Evolutionary conservation across 1,140 invertebrate genomes (phyloP).

Genomic region (Drosophila biarmipes): DNA sequence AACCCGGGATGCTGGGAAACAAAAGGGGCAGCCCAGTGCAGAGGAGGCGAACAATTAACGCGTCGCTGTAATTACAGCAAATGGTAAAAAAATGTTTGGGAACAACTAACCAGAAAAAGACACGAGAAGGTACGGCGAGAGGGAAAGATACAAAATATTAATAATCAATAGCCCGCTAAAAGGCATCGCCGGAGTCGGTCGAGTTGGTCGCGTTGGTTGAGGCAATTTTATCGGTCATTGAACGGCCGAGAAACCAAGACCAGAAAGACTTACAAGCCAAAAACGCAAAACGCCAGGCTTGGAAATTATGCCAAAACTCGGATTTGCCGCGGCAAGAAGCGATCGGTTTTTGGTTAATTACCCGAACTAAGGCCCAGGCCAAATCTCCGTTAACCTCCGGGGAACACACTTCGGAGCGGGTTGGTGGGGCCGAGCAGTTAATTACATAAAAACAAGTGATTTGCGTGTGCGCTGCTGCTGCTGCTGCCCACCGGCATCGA

Average conservation of each 20-base stretch:
- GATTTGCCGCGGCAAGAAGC: slow-evolving; percentile 54
- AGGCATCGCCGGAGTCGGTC: slow-evolving; percentile 48
- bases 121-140: neutral
- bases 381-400: slow-evolving; percentile 61
- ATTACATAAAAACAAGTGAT: slow-evolving; percentile 80
- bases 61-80: slow-evolving; percentile 75
- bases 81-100: slow-evolving; percentile 59
- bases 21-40: slow-evolving; percentile 52
- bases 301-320: slow-evolving; percentile 45
- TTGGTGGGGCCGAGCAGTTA: slow-evolving; percentile 50
- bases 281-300: slow-evolving; percentile 13
- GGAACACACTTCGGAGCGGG: slow-evolving; percentile 4
- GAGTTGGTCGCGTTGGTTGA: slow-evolving; percentile 54
- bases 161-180: slow-evolving; percentile 82
- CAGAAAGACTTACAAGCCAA: slow-evolving; percentile 27
- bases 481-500: slow-evolving; percentile 55
- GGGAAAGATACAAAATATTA: slow-evolving; percentile 60
- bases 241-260: slow-evolving; percentile 43
- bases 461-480: slow-evolving; percentile 57
- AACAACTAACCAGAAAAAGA: slow-evolving; percentile 50
- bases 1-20: slow-evolving; percentile 37
- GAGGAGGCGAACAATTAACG: slow-evolving; percentile 76
- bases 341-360: slow-evolving; percentile 80
- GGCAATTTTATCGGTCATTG: slow-evolving; percentile 80
- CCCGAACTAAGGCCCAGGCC: slow-evolving; percentile 40